Percentiles rank a stretch among this genome's conserved stretches.
phyloP scores from a whole-genome alignment of 2,113 vertebrate genomes.

The Parotia lawesii region DNA sequence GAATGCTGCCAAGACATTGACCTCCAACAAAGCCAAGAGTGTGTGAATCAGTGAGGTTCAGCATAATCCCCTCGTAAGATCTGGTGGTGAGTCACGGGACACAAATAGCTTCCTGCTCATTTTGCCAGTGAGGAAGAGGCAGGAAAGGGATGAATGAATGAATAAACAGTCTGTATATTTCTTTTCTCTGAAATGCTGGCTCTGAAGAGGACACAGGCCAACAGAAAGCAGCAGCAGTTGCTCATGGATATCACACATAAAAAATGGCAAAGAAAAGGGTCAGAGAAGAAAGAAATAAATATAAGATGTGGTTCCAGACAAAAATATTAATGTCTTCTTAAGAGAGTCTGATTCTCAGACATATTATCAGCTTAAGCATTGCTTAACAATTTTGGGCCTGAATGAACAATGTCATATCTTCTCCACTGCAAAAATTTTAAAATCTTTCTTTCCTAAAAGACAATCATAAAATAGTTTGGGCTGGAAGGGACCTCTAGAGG shows the following conservation, averaged over 20 bases:
- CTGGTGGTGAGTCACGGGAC: conserved; percentile 11
- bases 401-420: not conserved
- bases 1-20: conserved; percentile 19
- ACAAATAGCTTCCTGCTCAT: not conserved
- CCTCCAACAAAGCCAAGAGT: not conserved
- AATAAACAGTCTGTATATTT: not conserved
- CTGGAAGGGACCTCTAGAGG: not conserved
- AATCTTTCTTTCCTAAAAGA: not conserved
- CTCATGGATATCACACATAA: not conserved
- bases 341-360: not conserved
- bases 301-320: fast-evolving
- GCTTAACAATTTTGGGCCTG: not conserved
- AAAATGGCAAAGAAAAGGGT: not conserved
- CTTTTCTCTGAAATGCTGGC: not conserved
- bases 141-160: not conserved
- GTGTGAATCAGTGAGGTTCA: conserved; percentile 10
- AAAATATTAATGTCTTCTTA: not conserved
- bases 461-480: not conserved
- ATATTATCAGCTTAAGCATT: not conserved
- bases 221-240: not conserved
- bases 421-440: not conserved
- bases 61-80: conserved; percentile 14
- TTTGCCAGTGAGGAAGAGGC: not conserved
- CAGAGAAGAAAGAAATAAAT: not conserved
- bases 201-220: not conserved